Conservation (phyloP, 2,113 vertebrate species). For the Coreoperca whiteheadi region DNA sequence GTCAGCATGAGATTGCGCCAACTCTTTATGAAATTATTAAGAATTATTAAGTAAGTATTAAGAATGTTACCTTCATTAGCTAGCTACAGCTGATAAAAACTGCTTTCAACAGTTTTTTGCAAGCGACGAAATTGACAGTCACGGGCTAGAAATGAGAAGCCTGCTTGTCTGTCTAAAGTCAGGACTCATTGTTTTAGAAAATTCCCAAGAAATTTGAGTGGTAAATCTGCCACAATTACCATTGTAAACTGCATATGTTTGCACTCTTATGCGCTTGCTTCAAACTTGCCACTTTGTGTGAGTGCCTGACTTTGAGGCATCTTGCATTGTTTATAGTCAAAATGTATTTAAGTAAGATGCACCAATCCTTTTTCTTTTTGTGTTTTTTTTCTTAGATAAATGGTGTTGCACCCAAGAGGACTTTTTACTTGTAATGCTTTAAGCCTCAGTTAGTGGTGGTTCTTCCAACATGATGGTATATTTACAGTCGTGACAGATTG, state of each 20-base stretch:
- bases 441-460: not conserved
- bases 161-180: not conserved
- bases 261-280: not conserved
- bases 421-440: not conserved
- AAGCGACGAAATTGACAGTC: not conserved
- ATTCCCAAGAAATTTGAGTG: not conserved
- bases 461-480: conserved; percentile 23
- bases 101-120: not conserved
- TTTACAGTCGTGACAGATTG: conserved; percentile 53
- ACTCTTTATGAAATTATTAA: too few species aligned
- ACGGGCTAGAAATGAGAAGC: not conserved
- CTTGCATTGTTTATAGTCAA: not conserved
- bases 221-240: not conserved
- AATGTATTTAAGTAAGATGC: not conserved
- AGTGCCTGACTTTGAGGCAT: not conserved
- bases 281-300: not conserved
- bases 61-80: not conserved
- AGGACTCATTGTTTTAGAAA: not conserved
- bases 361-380: not conserved
- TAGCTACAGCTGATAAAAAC: not conserved
- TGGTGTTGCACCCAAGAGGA: not conserved
- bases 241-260: not conserved
- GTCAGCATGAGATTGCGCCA: not conserved
- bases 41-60: too few species aligned
- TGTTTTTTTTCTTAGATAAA: not conserved